Evolutionary conservation across 2,888 invertebrate species (phyloP).

Genomic region (Dasypolia templi): DNA sequence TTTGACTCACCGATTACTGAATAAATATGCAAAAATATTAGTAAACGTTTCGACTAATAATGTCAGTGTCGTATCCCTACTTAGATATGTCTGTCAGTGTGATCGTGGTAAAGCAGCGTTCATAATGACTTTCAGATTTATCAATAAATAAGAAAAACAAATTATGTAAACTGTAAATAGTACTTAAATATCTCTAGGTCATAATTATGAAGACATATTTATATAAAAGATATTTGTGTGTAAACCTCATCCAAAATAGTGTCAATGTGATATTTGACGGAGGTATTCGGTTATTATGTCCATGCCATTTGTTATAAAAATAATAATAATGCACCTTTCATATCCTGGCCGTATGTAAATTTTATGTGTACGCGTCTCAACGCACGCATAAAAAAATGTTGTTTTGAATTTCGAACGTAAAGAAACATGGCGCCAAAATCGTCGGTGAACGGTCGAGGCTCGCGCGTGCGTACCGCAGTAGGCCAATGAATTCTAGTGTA

Average conservation of each 20-base stretch:
- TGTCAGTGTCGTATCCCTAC: constrained; percentile 50
- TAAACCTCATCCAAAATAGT: background rate
- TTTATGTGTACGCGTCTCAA: constrained; percentile 43
- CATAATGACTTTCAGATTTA: background rate
- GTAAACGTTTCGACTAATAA: constrained; percentile 57
- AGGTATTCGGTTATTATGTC: background rate
- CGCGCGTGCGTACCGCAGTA: constrained; percentile 76
- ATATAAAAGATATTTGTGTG: no score
- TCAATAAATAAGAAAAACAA: background rate
- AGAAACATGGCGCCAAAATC: constrained; percentile 75
- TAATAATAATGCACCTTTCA: constrained; percentile 32
- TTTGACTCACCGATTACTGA: constrained; percentile 72
- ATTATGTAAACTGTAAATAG: background rate
- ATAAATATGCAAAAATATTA: constrained; percentile 63
- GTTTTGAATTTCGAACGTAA: constrained; percentile 75
- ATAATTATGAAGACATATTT: background rate
- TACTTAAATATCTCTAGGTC: background rate
- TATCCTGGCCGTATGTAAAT: constrained; percentile 57
- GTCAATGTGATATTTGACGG: background rate
- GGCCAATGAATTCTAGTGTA: constrained; percentile 77
- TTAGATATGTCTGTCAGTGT: constrained; percentile 52
- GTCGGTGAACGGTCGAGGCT: constrained; percentile 63
- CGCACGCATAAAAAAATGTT: constrained; percentile 65
- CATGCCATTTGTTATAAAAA: constrained; percentile 23
- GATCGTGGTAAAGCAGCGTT: constrained; percentile 29